Conservation (phyloP, 2,888 invertebrate genomes). For the Nasonia oneida region DNA sequence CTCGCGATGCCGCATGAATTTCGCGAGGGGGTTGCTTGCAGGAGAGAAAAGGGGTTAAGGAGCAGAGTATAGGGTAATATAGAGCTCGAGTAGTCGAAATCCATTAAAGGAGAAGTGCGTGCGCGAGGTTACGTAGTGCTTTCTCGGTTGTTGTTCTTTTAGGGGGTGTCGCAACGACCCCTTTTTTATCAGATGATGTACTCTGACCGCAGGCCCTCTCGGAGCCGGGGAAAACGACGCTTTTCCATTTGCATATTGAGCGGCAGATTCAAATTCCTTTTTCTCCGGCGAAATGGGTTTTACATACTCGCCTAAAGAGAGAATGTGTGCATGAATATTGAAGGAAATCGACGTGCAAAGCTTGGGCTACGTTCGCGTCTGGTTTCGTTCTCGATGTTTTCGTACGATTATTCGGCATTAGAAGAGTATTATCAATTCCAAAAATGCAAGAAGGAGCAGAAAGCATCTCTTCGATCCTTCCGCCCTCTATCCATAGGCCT, state of each 20-base stretch:
- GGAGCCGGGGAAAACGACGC: neutral
- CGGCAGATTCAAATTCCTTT: constrained; percentile 29
- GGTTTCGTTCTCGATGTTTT: neutral
- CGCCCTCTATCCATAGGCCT: neutral
- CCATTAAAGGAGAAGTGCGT: constrained; percentile 12
- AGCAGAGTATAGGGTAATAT: neutral
- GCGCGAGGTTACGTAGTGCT: neutral
- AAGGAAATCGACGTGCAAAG: neutral
- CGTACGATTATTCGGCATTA: neutral
- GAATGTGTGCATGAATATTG: constrained; percentile 19
- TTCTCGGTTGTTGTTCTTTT: neutral
- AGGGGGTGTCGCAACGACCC: neutral
- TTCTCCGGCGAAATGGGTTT: neutral
- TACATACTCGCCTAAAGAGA: neutral
- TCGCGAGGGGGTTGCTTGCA: neutral
- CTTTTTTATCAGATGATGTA: neutral
- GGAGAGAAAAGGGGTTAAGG: neutral
- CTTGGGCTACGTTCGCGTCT: neutral
- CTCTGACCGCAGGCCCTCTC: constrained; percentile 5
- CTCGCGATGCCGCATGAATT: constrained; percentile 30
- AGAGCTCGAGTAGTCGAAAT: constrained; percentile 26
- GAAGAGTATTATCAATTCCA: too few relatives aligned
- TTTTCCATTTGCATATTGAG: constrained; percentile 27
- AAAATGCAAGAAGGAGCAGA: neutral
- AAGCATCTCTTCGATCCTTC: neutral